These are phyloP conservation scores for Taenioides sp. DNA, from an alignment of 2,797 vertebrate genomes.

Conservation along the genomic window DNA sequence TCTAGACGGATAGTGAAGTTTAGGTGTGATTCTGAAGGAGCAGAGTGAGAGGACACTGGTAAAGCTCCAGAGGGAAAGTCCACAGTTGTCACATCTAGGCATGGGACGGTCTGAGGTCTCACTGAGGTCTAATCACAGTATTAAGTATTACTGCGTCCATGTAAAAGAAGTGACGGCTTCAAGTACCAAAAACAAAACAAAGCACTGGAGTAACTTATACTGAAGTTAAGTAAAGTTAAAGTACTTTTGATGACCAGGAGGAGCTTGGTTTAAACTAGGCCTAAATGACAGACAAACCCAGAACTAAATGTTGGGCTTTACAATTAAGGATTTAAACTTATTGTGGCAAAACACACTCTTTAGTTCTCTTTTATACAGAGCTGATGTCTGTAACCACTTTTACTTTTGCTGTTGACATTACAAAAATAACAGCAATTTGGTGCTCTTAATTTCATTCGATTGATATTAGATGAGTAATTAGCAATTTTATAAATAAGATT, in stretches of 20 bases:
- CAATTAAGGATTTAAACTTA: neutral
- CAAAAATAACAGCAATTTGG: too few species aligned
- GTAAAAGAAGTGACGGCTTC: neutral
- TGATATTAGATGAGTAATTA: too few species aligned
- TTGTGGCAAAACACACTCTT: neutral
- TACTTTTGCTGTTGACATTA: too few species aligned
- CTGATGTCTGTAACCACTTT: neutral
- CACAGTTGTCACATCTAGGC: constrained; percentile 66
- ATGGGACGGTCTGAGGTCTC: neutral
- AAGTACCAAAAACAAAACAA: constrained; percentile 9
- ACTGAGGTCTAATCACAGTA: neutral
- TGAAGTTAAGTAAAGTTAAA: neutral
- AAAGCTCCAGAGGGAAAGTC: constrained; percentile 69
- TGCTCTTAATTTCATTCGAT: too few species aligned
- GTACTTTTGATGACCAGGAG: neutral
- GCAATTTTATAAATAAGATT: too few species aligned
- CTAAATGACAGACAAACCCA: neutral
- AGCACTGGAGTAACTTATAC: constrained; percentile 9
- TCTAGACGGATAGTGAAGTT: constrained; percentile 68
- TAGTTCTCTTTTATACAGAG: neutral
- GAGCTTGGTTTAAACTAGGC: neutral
- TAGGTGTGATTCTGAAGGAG: constrained; percentile 61
- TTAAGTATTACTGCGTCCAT: neutral
- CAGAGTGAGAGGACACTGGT: constrained; percentile 52
- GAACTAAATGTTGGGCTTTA: neutral